A percentile compares a stretch with the other conserved stretches of the same genome.
phyloP scores from a whole-genome alignment of 2,888 invertebrate genomes.

The Flexamia atlantica region DNA sequence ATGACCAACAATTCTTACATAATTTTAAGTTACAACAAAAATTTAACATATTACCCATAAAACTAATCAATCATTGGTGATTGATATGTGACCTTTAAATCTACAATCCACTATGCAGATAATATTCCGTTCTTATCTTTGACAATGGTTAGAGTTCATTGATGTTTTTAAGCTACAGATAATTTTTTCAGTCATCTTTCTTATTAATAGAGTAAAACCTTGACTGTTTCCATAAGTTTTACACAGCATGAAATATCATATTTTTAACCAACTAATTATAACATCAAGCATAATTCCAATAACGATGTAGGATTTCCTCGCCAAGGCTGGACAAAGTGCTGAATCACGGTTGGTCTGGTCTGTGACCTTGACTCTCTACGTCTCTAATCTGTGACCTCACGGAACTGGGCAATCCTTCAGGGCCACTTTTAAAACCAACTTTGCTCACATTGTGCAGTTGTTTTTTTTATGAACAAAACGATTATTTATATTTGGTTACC shows the following conservation, averaged over 20 bases:
- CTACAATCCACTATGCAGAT: not conserved
- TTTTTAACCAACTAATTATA: no score
- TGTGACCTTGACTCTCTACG: not conserved
- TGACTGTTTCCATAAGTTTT: no score
- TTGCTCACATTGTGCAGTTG: no score
- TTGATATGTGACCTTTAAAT: not conserved
- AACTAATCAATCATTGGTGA: no score
- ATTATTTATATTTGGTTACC: no score
- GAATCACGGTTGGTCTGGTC: not conserved
- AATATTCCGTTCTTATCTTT: not conserved
- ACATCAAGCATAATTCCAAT: not conserved
- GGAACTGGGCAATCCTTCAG: not conserved
- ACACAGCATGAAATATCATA: no score
- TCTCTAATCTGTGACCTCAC: not conserved
- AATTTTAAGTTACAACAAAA: no score
- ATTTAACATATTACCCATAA: no score
- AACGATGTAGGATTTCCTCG: not conserved
- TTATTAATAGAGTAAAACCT: conserved; percentile 12
- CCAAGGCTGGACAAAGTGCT: not conserved
- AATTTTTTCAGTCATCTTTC: not conserved
- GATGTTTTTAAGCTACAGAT: conserved; percentile 6
- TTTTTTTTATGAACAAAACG: no score
- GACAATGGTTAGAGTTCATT: conserved; percentile 7
- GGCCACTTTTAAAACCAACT: no score
- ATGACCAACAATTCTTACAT: no score